Evolutionary conservation across 2,113 vertebrate species (phyloP), one percentile per base, ranked within the genome.

Genomic region (Phasianus colchicus): DNA sequence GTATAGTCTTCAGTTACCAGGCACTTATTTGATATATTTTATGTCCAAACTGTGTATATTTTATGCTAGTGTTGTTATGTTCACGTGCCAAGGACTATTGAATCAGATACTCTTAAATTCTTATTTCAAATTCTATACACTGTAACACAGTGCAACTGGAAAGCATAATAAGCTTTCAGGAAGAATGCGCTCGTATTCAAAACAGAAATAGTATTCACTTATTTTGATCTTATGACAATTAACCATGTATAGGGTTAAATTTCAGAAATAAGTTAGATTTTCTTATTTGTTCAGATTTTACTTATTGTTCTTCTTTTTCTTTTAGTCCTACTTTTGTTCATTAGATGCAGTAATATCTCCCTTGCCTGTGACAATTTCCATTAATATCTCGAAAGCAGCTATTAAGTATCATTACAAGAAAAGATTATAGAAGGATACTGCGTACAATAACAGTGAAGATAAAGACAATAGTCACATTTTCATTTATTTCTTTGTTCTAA

Each of bases 381-480:
- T 98, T 98, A 98, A 98, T 98, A 98, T 96, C 97, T 98, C 96
- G 70, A 97, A 97, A 92, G 93, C 95, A 98, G 98, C 98, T 98
- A 98, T 98, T 98, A 98, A 98, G 97, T 96, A 97, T 98, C 97
- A 98, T 98, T 98, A 98, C 96, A 93, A 97, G 96, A 89, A 96
- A 96, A 97, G 97, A 98, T 97, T 98, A 96, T 89, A 94, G 96
- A 97, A 97, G 95, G 96, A 97, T 94, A 95, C 96, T 73, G 96
- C 83, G 73, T 94, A 96, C 74, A 96, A 95, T 97, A 97, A 97
- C 91, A 71, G 52, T 77, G 90, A 90, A 86, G 93, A 95, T 94
- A 98, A 98, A 98, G 98, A 98, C 98, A 98, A 98, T 97, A 97
- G 95, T 96, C 91, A 95, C 96, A 97, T 97, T 97, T 97, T 98